These are phyloP conservation scores for Penaeus indicus DNA, from an alignment of 1,140 invertebrate genomes.

Conservation along the genomic window DNA sequence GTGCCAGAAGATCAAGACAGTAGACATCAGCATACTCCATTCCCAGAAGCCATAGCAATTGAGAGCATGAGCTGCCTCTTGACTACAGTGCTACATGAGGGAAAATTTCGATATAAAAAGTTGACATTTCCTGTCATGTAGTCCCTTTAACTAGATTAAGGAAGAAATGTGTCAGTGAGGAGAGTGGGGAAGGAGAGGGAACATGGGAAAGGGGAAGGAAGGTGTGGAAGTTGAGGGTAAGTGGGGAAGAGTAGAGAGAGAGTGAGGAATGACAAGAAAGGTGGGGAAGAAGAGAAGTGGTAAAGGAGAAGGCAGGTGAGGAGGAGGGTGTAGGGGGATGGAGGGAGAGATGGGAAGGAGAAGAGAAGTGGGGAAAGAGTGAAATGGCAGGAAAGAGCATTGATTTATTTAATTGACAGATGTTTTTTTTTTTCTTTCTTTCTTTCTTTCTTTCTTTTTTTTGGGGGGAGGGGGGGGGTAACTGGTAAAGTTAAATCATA, in stretches of 20 bases:
- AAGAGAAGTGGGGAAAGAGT: not conserved
- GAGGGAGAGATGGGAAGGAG: not conserved
- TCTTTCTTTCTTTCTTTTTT: too few species aligned
- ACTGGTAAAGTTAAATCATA: too few species aligned
- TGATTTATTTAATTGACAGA: too few species aligned
- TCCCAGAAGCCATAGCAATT: conserved; percentile 95
- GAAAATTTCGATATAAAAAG: too few species aligned
- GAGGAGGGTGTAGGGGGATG: not conserved
- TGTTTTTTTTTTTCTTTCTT: too few species aligned
- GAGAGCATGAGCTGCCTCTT: conserved; percentile 99
- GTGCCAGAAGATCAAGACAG: conserved; percentile 98
- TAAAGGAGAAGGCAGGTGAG: too few species aligned
- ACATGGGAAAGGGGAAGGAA: not conserved
- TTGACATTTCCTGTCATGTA: too few species aligned
- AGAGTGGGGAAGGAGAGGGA: not conserved
- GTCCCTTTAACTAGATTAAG: too few species aligned
- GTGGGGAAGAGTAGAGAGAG: not conserved
- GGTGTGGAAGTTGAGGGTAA: not conserved
- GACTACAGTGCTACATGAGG: too few species aligned
- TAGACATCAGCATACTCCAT: conserved; percentile 95
- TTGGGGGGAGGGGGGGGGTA: too few species aligned
- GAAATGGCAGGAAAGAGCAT: too few species aligned
- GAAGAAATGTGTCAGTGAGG: not conserved
- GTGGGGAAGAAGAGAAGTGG: not conserved
- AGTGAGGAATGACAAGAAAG: not conserved